A percentile compares a stretch with the other conserved stretches of the same genome.
phyloP scores from a whole-genome alignment of 2,888 invertebrate species.

The Helleia helle region DNA sequence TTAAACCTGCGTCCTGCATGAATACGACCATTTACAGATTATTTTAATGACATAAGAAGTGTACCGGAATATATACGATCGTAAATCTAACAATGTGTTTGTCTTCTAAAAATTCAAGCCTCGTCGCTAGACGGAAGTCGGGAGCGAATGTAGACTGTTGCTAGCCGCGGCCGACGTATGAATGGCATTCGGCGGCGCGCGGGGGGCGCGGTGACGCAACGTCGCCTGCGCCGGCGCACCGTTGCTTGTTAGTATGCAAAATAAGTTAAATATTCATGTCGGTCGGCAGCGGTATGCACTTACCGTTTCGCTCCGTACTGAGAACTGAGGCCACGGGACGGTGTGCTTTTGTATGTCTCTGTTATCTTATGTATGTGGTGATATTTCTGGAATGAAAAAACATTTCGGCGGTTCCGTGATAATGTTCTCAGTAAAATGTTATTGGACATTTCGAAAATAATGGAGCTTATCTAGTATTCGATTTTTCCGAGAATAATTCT shows the following conservation, averaged over 20 bases:
- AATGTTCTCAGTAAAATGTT: too few species aligned
- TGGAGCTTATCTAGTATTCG: too few species aligned
- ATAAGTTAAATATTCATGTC: conserved; percentile 55
- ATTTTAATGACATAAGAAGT: background rate
- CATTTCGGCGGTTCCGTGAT: too few species aligned
- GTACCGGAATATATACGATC: conserved; percentile 14
- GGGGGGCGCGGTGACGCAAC: conserved; percentile 52
- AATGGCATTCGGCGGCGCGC: conserved; percentile 53
- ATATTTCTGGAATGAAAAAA: too few species aligned
- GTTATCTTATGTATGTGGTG: too few species aligned
- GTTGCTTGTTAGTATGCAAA: conserved; percentile 65
- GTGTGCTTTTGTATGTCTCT: too few species aligned
- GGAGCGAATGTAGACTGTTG: conserved; percentile 37
- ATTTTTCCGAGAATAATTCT: too few species aligned
- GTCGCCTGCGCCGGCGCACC: conserved; percentile 43
- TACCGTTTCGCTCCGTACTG: conserved; percentile 31
- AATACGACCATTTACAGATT: too few species aligned
- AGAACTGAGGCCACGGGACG: too few species aligned
- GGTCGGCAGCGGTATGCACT: conserved; percentile 37
- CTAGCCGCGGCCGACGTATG: conserved; percentile 58
- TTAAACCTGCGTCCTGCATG: too few species aligned
- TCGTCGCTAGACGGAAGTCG: conserved; percentile 24
- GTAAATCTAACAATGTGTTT: conserved; percentile 18
- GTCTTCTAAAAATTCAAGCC: conserved; percentile 21
- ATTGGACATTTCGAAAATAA: too few species aligned